These are phyloP conservation scores for Promerops cafer DNA, from an alignment of 2,113 vertebrate species.

Conservation along the genomic window DNA sequence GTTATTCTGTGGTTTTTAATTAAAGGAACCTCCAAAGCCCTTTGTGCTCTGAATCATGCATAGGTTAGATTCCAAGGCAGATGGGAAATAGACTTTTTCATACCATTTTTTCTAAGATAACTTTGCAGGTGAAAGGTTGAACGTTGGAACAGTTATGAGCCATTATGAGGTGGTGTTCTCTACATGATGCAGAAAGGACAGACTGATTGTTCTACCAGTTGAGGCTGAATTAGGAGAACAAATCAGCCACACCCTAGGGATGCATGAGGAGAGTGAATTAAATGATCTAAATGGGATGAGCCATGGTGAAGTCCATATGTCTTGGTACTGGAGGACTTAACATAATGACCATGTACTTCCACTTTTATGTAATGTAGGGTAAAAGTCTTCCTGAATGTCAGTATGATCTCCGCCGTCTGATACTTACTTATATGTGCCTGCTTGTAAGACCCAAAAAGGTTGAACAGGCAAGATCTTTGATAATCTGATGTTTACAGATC, in stretches of 20 bases:
- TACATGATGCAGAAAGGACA: neutral
- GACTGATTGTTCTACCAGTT: neutral
- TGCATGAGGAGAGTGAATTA: neutral
- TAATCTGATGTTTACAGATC: neutral
- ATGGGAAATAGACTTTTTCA: neutral
- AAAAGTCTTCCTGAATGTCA: neutral
- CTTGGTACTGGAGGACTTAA: neutral
- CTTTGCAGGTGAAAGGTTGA: neutral
- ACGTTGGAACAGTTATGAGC: neutral
- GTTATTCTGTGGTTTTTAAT: neutral
- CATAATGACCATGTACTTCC: neutral
- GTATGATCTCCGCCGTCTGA: accelerated
- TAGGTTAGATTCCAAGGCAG: neutral
- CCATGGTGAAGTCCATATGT: neutral
- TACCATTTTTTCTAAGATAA: neutral
- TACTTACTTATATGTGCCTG: neutral
- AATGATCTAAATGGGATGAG: neutral
- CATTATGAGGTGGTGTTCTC: neutral
- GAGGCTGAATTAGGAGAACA: neutral
- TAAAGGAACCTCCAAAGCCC: neutral
- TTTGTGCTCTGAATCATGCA: neutral
- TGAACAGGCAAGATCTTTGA: neutral
- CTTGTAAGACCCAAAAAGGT: neutral
- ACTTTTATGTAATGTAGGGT: neutral
- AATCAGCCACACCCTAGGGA: neutral